Evolutionary conservation across 2,888 invertebrate genomes (phyloP), one percentile per base, ranked within the genome.

Genomic region (Bimastos eiseni): DNA sequence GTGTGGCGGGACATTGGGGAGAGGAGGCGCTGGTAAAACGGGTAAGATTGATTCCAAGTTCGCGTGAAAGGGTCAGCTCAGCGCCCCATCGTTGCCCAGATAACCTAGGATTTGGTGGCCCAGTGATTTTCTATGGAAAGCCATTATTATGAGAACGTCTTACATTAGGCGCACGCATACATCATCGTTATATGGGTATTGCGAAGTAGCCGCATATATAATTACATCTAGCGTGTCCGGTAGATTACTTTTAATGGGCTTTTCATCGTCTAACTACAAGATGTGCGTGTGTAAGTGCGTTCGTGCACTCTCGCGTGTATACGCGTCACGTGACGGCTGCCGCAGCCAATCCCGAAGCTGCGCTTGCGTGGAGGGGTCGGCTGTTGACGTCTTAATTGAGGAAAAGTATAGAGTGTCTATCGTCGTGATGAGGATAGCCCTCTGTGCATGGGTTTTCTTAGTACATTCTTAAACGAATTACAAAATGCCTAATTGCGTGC

Each of bases 81-180:
- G 70, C 70, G 70, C 70, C 70, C 70, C 70, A n/a, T 70, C 70
- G n/a, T 11, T 70, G 70, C 11, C 70, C 70, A 70, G 17, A 30
- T 70, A 70, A 70, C 70, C 70, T 70, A 70, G 70, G 70, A 70
- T 70, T 70, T 70, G 70, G 70, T 70, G 70, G 70, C 30, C 70
- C 70, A 70, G 70, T 70, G 70, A 70, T 70, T 70, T 70, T 70
- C 70, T 70, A 70, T 70, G 70, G 30, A n/a, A 70, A 70, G 70
- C 70, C 30, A n/a, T 70, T n/a, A 70, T 70, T 70, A 70, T 8
- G 8, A 70, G 30, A 70, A 70, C 70, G 70, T n/a, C 70, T 30
- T 70, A 70, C n/a, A 70, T 70, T 70, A 70, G 70, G 30, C 30
- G 8, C 70, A 70, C 70, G 70, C 70, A 70, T 70, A n/a, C 70